Conservation (phyloP, 2,113 vertebrate genomes). For the Microcebus ravelobensis region DNA sequence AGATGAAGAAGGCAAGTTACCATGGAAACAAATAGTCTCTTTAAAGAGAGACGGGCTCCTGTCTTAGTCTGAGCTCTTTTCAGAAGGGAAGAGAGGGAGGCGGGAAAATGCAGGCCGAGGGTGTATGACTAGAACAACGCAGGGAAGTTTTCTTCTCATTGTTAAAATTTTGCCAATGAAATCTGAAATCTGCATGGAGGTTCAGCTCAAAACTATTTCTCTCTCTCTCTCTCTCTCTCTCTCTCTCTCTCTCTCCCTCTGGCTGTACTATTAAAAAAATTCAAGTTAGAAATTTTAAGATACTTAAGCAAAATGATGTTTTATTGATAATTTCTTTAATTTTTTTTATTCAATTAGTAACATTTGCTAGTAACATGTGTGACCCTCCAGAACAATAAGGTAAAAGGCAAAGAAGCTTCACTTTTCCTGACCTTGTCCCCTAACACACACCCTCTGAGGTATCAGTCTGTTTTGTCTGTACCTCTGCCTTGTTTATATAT, state of each 20-base stretch:
- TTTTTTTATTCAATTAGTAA: conserved; percentile 4
- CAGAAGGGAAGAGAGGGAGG: background rate
- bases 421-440: background rate
- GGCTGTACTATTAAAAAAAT: background rate
- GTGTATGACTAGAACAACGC: conserved; percentile 20
- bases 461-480: background rate
- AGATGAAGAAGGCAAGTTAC: conserved; percentile 72
- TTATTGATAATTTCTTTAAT: background rate
- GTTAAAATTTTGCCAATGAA: conserved; percentile 41
- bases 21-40: conserved; percentile 76
- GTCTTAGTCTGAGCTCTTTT: conserved; percentile 52
- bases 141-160: conserved; percentile 38
- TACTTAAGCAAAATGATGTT: conserved; percentile 8
- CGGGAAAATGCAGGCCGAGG: background rate
- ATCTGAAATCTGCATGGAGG: background rate
- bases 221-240: too few species aligned
- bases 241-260: background rate
- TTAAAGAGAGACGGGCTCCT: conserved; percentile 57
- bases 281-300: conserved; percentile 37
- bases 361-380: background rate
- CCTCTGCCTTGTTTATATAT: background rate
- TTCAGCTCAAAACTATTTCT: background rate
- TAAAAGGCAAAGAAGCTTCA: background rate
- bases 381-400: background rate
- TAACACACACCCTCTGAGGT: background rate